These are phyloP conservation scores for Nothoprocta perdicaria DNA, from an alignment of 2,113 vertebrate genomes.

Conservation along the genomic window DNA sequence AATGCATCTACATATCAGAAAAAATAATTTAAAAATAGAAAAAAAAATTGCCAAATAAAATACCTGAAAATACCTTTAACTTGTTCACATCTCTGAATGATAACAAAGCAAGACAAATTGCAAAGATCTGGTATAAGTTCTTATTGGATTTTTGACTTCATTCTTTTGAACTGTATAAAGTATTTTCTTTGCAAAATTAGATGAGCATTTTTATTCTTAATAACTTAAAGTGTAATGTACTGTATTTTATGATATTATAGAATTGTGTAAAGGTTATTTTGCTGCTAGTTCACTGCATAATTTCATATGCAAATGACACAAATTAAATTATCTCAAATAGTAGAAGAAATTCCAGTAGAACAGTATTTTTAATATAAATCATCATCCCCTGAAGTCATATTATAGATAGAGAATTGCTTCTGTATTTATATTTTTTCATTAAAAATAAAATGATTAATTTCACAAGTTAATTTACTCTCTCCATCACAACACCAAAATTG, in stretches of 20 bases:
- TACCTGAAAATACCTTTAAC: conserved; percentile 31
- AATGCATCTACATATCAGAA: neutral
- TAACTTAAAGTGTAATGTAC: conserved; percentile 41
- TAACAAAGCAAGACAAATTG: conserved; percentile 39
- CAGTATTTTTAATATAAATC: conserved; percentile 77
- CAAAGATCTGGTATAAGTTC: conserved; percentile 8
- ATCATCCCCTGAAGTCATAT: conserved; percentile 75
- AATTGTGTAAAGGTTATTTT: conserved; percentile 67
- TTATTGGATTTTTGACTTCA: neutral
- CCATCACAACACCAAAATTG: conserved; percentile 67
- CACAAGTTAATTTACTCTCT: conserved; percentile 80
- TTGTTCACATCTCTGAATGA: conserved; percentile 43
- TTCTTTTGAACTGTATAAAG: neutral
- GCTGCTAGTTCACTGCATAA: conserved; percentile 55
- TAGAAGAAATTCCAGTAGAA: conserved; percentile 70
- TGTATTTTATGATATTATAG: conserved; percentile 51
- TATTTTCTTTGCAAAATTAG: conserved; percentile 39
- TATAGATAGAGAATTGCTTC: conserved; percentile 69
- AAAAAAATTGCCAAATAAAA: neutral
- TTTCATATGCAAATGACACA: conserved; percentile 77
- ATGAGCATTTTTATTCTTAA: conserved; percentile 57
- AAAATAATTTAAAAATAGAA: conserved; percentile 29
- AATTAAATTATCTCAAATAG: conserved; percentile 76
- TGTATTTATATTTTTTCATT: conserved; percentile 83
- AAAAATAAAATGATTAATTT: conserved; percentile 83